Base-by-base conservation (phyloP, 2,113 vertebrate species). In the cat (Felis catus) region DNA sequence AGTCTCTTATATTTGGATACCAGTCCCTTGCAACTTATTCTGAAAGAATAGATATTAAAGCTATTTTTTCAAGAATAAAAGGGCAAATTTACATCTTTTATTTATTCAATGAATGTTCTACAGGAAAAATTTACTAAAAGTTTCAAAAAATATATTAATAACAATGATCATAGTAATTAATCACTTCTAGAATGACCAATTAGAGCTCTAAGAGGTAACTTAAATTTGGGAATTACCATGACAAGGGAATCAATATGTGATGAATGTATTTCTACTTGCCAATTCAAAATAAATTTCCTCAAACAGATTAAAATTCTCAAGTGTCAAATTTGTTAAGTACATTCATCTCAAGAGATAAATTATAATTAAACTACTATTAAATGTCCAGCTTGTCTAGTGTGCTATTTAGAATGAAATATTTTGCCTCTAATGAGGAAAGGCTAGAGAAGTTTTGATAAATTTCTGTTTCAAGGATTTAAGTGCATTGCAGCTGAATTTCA, bases 231-330 rank as follows among this genome's bases (percentile, higher is more conserved):
- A 63, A 96, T 92, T 97, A 89, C 93, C 45, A 31, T 98, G 95
- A 93, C 93, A 95, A 51, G 19, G 25, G 92, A 97, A 97, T 96
- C 89, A 95, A 90, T 95, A 94, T 61, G 4, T 96, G 70, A 96
- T 96, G 53, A 97, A 97, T 95, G 71, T 15, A 91, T 93, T 97
- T 95, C 76, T 91, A 71, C 36, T 92, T 87, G 27, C 58, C 83
- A 94, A 74, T 94, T 97, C 53, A 97, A 97, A 97, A 92, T 95
- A 97, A 92, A 97, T 96, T 96, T 94, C 41, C 81, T 87, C 23
- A 94, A 95, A 90, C n/a, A 87, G 74, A 94, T 41, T 70, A 33
- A 94, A 90, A 97, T 94, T 96, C 39, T 87, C n/a, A 81, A 96
- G 76, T 92, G 85, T 94, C 79, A 92, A 61, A 76, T 92, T 80